Evolutionary conservation across 35 echinoderm and acorn worm species (phyloP), one percentile per base, ranked within the genome.

Genomic region (Holothuria glaberrima): DNA sequence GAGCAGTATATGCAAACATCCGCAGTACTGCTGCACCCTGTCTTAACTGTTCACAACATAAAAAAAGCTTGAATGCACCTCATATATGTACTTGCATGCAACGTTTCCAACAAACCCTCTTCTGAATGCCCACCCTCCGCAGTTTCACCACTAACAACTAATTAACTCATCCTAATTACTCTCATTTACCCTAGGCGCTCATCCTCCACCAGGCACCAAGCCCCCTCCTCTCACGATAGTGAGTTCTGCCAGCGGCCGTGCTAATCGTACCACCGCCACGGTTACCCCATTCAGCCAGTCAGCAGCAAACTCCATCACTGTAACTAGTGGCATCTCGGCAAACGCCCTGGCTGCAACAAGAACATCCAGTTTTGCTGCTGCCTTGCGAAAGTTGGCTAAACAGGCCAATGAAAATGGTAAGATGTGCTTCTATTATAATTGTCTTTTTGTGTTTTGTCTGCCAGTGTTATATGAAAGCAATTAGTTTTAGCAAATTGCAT

Each of bases 221-320:
- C 95, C 92, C 67, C 97, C 97, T 30, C 97, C 97, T 66, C 91
- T 95, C 66, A 92, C 94, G 5, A 87, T 95, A 87, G 97, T 99
- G 19, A 80, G 91, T 26, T 83, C 88, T 32, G 88, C 93, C 78
- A 89, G 82, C 87, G 94, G 90, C 80, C 91, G 91, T 68, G 72
- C 97, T 68, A 95, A 86, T n/a, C 93, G 97, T 33, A 99, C 97
- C 48, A 99, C 97, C 19, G 97, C 97, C 52, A 99, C 97, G 48
- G 97, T 99, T 64, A 99, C 93, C 59, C 97, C 97, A 61, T 91
- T 99, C 90, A 99, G 94, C 91, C 93, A 99, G 73, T 94, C 97
- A 31, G 94, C 97, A 58, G 94, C 91, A 46, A 95, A 90, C 79
- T 93, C 97, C 35, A 91, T 99, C 78, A 99, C 97, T 26, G 97